Evolutionary conservation across 2,888 invertebrate species (phyloP).

Genomic region (Drosophila phalerata): DNA sequence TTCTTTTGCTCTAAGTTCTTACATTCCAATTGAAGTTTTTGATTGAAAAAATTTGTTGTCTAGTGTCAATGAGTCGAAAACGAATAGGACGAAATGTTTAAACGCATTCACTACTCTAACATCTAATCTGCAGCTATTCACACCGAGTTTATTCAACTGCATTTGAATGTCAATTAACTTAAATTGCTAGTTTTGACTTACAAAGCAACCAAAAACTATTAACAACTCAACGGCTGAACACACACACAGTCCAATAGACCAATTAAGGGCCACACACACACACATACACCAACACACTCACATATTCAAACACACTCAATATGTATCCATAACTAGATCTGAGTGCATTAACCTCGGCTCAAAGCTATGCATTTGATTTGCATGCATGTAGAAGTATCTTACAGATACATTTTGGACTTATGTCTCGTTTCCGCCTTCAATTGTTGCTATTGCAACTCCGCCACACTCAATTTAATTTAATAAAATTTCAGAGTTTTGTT

Average conservation of each 20-base stretch:
- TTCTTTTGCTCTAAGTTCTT: background rate
- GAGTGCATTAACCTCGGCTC: constrained; percentile 75
- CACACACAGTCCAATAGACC: constrained; percentile 52
- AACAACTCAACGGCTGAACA: constrained; percentile 40
- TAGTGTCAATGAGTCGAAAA: constrained; percentile 14
- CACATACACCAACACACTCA: constrained; percentile 11
- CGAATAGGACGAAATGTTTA: constrained; percentile 2
- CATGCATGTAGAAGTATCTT: constrained; percentile 53
- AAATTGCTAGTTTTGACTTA: constrained; percentile 79
- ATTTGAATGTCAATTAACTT: constrained; percentile 80
- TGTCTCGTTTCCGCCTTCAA: constrained; percentile 39
- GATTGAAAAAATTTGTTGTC: background rate
- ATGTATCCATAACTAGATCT: constrained; percentile 44
- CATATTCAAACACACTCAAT: background rate
- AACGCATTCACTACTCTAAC: constrained; percentile 9
- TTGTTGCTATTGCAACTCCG: constrained; percentile 56
- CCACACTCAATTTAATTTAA: constrained; percentile 80
- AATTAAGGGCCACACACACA: constrained; percentile 60
- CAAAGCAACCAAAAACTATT: constrained; percentile 70
- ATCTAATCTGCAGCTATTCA: constrained; percentile 28
- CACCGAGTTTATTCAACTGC: constrained; percentile 74
- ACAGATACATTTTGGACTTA: constrained; percentile 42
- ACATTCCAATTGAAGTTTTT: background rate
- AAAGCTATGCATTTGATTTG: constrained; percentile 60
- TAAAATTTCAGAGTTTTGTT: constrained; percentile 52